Conservation (phyloP, 53 echinoderm and acorn worm species). For the Arbacia lixula region DNA sequence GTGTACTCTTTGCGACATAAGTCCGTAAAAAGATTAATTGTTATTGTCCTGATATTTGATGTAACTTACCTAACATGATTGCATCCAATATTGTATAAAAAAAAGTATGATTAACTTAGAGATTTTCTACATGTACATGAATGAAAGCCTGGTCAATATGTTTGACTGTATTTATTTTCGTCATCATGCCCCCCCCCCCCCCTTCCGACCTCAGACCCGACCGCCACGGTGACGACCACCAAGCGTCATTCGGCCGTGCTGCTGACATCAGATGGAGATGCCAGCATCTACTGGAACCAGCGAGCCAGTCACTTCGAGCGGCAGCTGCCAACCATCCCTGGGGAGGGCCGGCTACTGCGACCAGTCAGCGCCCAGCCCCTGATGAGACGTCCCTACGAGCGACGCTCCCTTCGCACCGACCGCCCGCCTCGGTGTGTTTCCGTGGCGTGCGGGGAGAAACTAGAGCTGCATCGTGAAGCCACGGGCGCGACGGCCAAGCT, state of each 20-base stretch:
- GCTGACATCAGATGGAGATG: slow-evolving; percentile 43
- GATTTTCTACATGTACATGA: too few relatives aligned
- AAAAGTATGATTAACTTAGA: too few relatives aligned
- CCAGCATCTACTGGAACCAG: slow-evolving; percentile 57
- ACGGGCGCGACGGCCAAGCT: slow-evolving; percentile 4
- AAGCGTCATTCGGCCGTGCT: slow-evolving; percentile 37
- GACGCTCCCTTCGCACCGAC: slow-evolving; percentile 40
- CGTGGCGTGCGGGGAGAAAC: slow-evolving; percentile 43
- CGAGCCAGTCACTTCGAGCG: slow-evolving; percentile 40
- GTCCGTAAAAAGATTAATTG: too few relatives aligned
- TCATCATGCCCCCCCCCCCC: too few relatives aligned
- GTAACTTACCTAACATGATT: too few relatives aligned
- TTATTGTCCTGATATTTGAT: too few relatives aligned
- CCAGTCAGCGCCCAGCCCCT: slow-evolving; percentile 54
- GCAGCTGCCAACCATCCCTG: slow-evolving; percentile 32
- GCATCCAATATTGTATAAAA: too few relatives aligned
- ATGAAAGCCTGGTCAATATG: too few relatives aligned
- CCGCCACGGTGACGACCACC: slow-evolving; percentile 35
- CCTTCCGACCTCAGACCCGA: too few relatives aligned
- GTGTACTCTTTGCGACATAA: too few relatives aligned
- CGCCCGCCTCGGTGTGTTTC: slow-evolving; percentile 44
- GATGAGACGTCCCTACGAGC: slow-evolving; percentile 41
- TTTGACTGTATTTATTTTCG: too few relatives aligned
- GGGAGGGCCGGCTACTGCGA: slow-evolving; percentile 37
- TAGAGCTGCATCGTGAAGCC: slow-evolving; percentile 16